phyloP scores from a whole-genome alignment of 2,888 invertebrate species.

The Leptinotarsa peninsularis region DNA sequence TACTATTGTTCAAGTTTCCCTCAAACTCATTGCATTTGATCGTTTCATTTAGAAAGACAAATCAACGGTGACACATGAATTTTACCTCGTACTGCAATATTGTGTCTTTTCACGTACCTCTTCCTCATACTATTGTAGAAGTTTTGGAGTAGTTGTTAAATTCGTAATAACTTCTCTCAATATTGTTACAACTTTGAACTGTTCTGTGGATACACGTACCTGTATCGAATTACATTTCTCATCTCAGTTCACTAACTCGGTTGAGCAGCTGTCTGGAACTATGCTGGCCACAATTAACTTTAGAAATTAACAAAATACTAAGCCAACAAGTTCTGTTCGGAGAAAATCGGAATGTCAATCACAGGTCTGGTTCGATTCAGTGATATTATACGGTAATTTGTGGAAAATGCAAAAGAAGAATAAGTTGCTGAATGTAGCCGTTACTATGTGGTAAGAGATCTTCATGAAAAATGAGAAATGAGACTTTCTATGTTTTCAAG shows the following conservation, averaged over 20 bases:
- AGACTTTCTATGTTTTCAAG: too few species aligned
- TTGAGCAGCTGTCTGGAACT: constrained; percentile 39
- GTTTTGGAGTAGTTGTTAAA: constrained; percentile 18
- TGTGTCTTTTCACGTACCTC: neutral
- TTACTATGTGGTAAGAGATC: too few species aligned
- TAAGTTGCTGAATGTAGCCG: too few species aligned
- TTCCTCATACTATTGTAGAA: constrained; percentile 8
- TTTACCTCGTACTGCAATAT: neutral
- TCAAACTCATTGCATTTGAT: too few species aligned
- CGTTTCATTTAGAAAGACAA: too few species aligned
- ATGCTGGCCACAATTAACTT: constrained; percentile 34
- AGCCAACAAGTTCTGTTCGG: neutral
- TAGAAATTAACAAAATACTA: constrained; percentile 13
- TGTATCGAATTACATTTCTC: constrained; percentile 34
- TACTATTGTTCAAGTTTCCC: too few species aligned
- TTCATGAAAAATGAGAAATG: too few species aligned
- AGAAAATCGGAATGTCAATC: neutral
- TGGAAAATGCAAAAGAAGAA: too few species aligned
- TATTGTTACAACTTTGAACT: constrained; percentile 24
- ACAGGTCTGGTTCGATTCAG: neutral
- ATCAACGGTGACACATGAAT: too few species aligned
- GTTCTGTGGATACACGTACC: constrained; percentile 20
- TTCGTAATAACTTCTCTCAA: constrained; percentile 20
- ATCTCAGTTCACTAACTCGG: constrained; percentile 29
- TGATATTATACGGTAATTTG: too few species aligned